These are phyloP conservation scores for Polypedilum vanderplanki DNA, from an alignment of 1,140 invertebrate species.

Conservation along the genomic window DNA sequence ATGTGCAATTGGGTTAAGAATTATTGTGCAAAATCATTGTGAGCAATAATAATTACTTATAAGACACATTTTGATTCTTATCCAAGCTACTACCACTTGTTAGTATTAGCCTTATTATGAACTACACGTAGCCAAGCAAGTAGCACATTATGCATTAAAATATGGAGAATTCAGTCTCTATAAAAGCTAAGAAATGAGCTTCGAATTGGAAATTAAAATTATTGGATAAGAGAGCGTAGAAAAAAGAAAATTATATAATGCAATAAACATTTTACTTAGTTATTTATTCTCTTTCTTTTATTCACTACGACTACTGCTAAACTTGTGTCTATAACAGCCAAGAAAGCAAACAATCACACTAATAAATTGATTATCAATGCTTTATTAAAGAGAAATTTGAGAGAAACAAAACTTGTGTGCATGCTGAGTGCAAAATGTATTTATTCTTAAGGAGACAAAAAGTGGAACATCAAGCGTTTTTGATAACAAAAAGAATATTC, in stretches of 20 bases:
- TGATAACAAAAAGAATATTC: no score
- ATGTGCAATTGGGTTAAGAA: not conserved
- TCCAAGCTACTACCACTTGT: not conserved
- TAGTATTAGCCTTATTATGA: not conserved
- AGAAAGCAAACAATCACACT: not conserved
- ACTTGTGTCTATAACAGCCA: not conserved
- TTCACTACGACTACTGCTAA: no score
- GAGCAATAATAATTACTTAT: constrained; percentile 26
- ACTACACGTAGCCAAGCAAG: not conserved
- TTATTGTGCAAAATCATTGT: constrained; percentile 22
- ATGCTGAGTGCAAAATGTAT: not conserved
- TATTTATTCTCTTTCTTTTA: not conserved
- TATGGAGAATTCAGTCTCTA: not conserved
- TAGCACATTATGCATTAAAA: not conserved
- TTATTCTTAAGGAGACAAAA: not conserved
- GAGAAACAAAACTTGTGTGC: not conserved
- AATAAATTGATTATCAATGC: constrained; percentile 5
- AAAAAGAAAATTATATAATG: constrained; percentile 15
- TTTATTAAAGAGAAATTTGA: constrained; percentile 19
- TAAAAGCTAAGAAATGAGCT: not conserved
- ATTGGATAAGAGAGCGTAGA: constrained; percentile 11
- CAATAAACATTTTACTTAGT: not conserved
- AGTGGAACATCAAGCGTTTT: not conserved
- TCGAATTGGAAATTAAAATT: not conserved
- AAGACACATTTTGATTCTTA: constrained; percentile 9